Conservation (phyloP, 2,888 invertebrate species). For the Pseudeuparius sepicola region DNA sequence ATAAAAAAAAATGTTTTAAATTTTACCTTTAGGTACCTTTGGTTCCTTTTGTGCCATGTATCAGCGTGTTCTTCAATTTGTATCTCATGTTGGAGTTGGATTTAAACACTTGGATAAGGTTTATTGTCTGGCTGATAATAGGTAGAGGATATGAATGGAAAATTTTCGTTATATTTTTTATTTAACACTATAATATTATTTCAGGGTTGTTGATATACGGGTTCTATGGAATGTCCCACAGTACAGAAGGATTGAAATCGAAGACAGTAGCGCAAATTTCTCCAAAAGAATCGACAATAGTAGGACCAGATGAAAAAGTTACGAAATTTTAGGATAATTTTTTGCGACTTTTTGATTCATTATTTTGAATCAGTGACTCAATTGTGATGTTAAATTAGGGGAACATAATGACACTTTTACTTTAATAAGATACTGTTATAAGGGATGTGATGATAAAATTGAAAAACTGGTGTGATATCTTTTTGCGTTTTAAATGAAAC, state of each 20-base stretch:
- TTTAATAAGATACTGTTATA: no score
- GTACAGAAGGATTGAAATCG: constrained; percentile 53
- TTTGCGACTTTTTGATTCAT: constrained; percentile 1
- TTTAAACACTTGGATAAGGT: constrained; percentile 78
- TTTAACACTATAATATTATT: no score
- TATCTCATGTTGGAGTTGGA: constrained; percentile 88
- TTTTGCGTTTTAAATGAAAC: no score
- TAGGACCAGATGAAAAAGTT: constrained; percentile 9
- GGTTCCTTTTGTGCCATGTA: constrained; percentile 74
- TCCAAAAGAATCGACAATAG: no score
- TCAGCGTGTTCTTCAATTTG: constrained; percentile 78
- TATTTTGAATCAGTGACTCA: constrained; percentile 1
- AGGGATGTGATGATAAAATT: no score
- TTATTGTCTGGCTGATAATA: constrained; percentile 71
- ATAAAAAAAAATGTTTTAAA: constrained; percentile 3
- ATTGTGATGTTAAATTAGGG: constrained; percentile 10
- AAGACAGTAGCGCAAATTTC: no score
- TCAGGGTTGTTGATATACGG: constrained; percentile 79
- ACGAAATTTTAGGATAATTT: constrained; percentile 12
- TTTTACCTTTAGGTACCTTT: constrained; percentile 57
- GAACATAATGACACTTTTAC: no score
- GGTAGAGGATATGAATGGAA: constrained; percentile 49
- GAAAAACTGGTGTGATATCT: no score
- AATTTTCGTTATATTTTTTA: no score
- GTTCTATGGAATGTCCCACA: constrained; percentile 71